Evolutionary conservation across 2,797 vertebrate species (phyloP).

Genomic region (Falco naumanni): DNA sequence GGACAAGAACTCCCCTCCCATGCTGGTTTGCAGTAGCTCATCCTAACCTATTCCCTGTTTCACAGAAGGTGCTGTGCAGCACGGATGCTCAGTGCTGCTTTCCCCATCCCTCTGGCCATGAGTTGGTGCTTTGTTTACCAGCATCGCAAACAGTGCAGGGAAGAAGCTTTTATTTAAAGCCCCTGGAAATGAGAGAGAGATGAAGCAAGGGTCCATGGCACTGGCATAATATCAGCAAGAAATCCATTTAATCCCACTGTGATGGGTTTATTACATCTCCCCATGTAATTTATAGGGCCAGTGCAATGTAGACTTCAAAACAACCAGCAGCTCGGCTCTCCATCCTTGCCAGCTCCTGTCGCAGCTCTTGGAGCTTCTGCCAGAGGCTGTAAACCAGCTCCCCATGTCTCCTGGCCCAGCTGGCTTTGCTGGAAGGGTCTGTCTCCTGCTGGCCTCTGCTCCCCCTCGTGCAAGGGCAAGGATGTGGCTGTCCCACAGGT

Average conservation of each 20-base stretch:
- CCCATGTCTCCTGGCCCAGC: background rate
- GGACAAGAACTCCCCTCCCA: background rate
- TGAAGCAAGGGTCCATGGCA: background rate
- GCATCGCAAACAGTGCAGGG: background rate
- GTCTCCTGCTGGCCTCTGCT: background rate
- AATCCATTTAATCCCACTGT: background rate
- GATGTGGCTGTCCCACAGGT: background rate
- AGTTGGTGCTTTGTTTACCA: background rate
- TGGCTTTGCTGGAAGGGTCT: background rate
- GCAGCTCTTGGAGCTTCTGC: background rate
- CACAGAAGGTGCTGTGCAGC: background rate
- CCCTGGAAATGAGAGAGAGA: background rate
- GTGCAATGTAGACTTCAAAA: background rate
- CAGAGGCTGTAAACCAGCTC: background rate
- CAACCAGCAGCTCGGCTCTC: background rate
- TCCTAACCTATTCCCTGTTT: background rate
- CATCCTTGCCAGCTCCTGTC: background rate
- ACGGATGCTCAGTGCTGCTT: fast-evolving
- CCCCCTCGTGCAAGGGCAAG: background rate
- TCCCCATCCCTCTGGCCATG: background rate
- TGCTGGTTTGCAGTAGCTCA: background rate
- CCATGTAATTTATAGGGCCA: background rate
- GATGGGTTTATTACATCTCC: background rate
- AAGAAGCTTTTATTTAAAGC: background rate
- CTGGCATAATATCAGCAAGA: background rate